Base-by-base conservation (phyloP, 2,888 invertebrate species). In the Phengaris arion region DNA sequence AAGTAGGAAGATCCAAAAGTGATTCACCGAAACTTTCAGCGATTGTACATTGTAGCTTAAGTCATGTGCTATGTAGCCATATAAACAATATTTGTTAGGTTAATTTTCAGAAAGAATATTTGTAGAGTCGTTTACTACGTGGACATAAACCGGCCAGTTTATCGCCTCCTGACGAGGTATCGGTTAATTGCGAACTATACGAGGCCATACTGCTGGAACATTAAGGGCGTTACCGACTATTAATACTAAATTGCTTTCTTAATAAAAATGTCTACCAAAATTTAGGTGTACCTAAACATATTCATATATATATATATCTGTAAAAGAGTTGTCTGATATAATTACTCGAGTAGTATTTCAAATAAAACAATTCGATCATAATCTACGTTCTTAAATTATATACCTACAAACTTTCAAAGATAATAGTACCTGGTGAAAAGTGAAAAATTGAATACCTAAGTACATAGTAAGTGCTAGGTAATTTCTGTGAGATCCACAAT, bases 161-260 rank as follows among this genome's bases (percentile, higher is more conserved):
- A 75, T 75, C 15, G 48, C 57, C 54, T 57, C 70, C 57, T 75
- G 75, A 70, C 75, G 75, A 75, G 68, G 52, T 51, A 69, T 75
- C 69, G 59, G 75, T 75, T 75, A 75, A 75, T 75, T 75, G 75
- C 75, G 22, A 75, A 70, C 70, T 70, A 69, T 57, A 75, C 48
- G 69, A 69, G 51, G 70, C 70, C 70, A 70, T 75, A 59, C 57
- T 70, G 75, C 46, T 22, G 22, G 70, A 57, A 70, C 75, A 75
- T 75, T 75, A 75, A 48, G 12, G 5, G 54, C 52, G 72, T 54
- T 72, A 72, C 52, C 15, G 52, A 13, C 72, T 54, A 54, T 72
- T 72, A 72, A 72, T 70, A 72, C 52, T 13, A 35, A 72, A 72
- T 72, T 52, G 72, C 22, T 72, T 72, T 72, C 72, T 52, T 54